Percentiles rank a stretch among this genome's conserved stretches.
These are phyloP conservation scores for Okapia johnstoni DNA, from an alignment of 2,113 vertebrate species.

Conservation along the genomic window DNA sequence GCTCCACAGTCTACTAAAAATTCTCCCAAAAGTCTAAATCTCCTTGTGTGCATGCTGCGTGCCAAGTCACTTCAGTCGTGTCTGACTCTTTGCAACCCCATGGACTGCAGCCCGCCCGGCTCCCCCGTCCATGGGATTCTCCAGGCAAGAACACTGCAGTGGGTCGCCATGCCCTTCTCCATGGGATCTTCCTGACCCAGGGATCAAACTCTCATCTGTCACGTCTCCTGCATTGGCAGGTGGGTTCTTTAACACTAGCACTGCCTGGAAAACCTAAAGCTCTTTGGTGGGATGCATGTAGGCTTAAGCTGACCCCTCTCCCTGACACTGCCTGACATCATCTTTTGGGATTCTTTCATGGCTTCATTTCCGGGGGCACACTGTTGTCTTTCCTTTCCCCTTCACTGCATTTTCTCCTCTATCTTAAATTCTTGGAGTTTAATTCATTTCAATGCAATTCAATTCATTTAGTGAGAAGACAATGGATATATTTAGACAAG, in stretches of 20 bases:
- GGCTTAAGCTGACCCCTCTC: neutral
- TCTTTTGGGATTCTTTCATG: neutral
- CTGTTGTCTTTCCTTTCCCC: neutral
- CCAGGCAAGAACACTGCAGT: neutral
- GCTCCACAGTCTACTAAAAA: neutral
- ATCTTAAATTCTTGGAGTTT: neutral
- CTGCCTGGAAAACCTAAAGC: neutral
- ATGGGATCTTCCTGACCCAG: no score
- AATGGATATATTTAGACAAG: neutral
- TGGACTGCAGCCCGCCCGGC: neutral
- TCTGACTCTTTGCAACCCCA: neutral
- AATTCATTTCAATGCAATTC: neutral
- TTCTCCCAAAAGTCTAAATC: neutral
- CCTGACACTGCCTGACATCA: neutral
- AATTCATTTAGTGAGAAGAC: neutral
- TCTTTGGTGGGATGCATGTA: neutral
- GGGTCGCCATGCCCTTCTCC: neutral
- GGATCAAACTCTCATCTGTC: neutral
- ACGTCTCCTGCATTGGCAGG: neutral
- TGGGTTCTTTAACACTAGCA: neutral
- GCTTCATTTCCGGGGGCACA: neutral
- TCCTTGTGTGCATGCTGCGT: fast-evolving
- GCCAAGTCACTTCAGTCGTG: neutral
- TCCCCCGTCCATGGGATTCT: neutral
- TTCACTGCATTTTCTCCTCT: neutral